A percentile compares a stretch with the other conserved stretches of the same genome.
Conservation (phyloP, 1,140 invertebrate genomes). For the Stegodyphus mimosarum region DNA sequence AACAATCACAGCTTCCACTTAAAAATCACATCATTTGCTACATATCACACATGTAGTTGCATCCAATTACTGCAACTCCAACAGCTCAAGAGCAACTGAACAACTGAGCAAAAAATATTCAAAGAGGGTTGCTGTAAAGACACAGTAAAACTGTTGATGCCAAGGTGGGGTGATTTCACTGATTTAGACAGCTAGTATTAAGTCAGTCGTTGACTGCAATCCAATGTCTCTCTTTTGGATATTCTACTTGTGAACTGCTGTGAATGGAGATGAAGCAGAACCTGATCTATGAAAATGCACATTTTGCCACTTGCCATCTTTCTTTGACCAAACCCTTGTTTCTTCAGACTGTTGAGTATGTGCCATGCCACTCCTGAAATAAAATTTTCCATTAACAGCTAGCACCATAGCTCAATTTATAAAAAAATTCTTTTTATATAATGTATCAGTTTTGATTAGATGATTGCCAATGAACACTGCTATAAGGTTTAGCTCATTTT, state of each 20-base stretch:
- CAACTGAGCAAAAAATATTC: conserved; percentile 53
- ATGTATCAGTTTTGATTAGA: too few relatives aligned
- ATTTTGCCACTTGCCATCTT: conserved; percentile 97
- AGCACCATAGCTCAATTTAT: too few relatives aligned
- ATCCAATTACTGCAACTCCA: conserved; percentile 16
- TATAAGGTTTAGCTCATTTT: too few relatives aligned
- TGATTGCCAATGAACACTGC: too few relatives aligned
- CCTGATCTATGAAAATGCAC: conserved; percentile 90
- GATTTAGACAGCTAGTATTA: conserved; percentile 57
- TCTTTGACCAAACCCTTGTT: conserved; percentile 95
- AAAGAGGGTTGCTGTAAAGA: conserved; percentile 53
- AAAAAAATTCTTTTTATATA: too few relatives aligned
- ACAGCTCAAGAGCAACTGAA: conserved; percentile 40
- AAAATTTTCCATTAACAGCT: background rate
- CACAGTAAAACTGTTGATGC: conserved; percentile 57
- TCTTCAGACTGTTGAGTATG: conserved; percentile 94
- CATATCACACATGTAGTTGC: background rate
- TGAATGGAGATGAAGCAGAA: conserved; percentile 56
- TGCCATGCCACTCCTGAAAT: conserved; percentile 77
- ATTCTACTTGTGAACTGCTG: conserved; percentile 54
- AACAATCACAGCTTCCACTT: conserved; percentile 13
- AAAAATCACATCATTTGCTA: conserved; percentile 23
- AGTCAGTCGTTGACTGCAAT: conserved; percentile 46
- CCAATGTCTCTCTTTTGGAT: conserved; percentile 34
- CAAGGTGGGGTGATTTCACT: conserved; percentile 62